Evolutionary conservation across 1,140 invertebrate genomes (phyloP).

Genomic region (Sitophilus oryzae): DNA sequence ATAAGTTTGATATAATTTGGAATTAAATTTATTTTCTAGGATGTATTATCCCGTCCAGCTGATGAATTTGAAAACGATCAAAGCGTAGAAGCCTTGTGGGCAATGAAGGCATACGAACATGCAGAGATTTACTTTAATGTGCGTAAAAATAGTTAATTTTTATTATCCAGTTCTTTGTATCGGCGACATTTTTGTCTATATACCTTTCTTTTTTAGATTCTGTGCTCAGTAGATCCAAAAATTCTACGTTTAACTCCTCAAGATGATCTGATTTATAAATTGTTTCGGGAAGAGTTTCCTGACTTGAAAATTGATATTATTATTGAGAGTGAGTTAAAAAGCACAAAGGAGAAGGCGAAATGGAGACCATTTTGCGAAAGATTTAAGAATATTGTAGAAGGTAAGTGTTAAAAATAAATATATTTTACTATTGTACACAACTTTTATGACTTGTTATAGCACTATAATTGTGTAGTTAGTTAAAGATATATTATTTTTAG

Average conservation of each 20-base stretch:
- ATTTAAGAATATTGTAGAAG: constrained; percentile 77
- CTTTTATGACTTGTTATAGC: too few relatives aligned
- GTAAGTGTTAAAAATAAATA: not conserved
- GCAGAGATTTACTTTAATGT: constrained; percentile 95
- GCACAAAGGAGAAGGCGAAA: constrained; percentile 69
- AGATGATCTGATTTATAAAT: constrained; percentile 83
- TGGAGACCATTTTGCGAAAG: constrained; percentile 90
- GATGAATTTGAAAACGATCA: constrained; percentile 83
- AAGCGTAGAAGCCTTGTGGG: constrained; percentile 83
- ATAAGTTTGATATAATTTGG: too few relatives aligned
- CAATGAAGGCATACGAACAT: constrained; percentile 86
- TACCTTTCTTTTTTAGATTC: constrained; percentile 59
- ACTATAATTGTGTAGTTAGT: too few relatives aligned
- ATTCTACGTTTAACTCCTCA: constrained; percentile 75
- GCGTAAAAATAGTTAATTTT: constrained; percentile 44
- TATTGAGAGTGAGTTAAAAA: constrained; percentile 82
- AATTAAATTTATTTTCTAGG: too few relatives aligned
- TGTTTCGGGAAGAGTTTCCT: constrained; percentile 82
- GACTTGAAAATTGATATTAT: constrained; percentile 71
- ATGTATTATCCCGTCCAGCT: constrained; percentile 64
- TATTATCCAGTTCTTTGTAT: not conserved
- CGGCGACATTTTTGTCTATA: too few relatives aligned
- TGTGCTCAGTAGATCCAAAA: constrained; percentile 82
- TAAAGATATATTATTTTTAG: too few relatives aligned
- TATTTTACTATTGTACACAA: too few relatives aligned